Evolutionary conservation across 2,888 invertebrate species (phyloP).

Genomic region (Lycaena phlaeas): DNA sequence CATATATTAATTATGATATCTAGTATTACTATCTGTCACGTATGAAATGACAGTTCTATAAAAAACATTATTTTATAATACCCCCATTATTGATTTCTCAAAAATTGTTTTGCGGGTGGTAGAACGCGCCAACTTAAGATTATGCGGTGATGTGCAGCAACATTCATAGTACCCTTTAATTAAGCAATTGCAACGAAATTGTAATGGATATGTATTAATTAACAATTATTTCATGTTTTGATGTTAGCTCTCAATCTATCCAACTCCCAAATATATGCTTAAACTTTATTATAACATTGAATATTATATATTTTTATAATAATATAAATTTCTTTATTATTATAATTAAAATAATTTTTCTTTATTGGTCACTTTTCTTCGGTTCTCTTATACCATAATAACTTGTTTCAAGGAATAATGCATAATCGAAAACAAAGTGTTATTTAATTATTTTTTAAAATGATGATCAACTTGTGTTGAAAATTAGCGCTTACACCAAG

Average conservation of each 20-base stretch:
- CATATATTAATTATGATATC: too few species aligned
- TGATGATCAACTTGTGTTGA: too few species aligned
- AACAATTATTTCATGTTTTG: neutral
- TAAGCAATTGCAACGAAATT: conserved; percentile 4
- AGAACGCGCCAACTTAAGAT: neutral
- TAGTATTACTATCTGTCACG: too few species aligned
- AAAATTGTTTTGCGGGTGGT: too few species aligned
- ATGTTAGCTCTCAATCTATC: neutral
- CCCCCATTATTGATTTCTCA: too few species aligned
- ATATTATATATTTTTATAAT: conserved; percentile 2
- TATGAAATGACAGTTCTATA: too few species aligned
- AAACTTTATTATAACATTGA: conserved; percentile 2
- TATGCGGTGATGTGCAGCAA: neutral
- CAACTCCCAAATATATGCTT: neutral
- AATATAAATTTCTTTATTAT: neutral
- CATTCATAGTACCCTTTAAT: neutral
- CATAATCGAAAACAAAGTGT: neutral
- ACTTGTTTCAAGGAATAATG: neutral
- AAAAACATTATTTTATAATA: too few species aligned
- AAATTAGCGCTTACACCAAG: too few species aligned
- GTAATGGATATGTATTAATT: conserved; percentile 6
- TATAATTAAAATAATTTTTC: conserved; percentile 6
- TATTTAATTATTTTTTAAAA: too few species aligned
- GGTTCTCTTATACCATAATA: neutral
- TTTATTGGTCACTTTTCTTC: conserved; percentile 3